A percentile compares a stretch with the other conserved stretches of the same genome.
phyloP scores from a whole-genome alignment of 2,797 vertebrate genomes.

The Coracias cyanogaster region DNA sequence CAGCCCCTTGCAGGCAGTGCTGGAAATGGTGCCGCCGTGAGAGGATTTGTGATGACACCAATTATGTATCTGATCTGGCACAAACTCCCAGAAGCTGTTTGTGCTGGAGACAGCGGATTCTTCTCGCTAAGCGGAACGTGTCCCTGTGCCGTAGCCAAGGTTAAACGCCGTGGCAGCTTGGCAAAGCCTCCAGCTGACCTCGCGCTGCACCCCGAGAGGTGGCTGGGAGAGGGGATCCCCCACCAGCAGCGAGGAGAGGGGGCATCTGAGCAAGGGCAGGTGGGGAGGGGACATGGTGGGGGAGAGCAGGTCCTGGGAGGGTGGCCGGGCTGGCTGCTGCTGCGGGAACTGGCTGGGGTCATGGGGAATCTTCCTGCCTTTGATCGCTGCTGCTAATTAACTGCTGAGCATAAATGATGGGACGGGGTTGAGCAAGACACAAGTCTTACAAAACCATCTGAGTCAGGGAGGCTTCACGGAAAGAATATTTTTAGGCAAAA shows the following conservation, averaged over 20 bases:
- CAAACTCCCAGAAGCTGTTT: neutral
- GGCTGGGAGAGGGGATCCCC: neutral
- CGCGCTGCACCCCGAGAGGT: neutral
- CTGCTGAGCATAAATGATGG: neutral
- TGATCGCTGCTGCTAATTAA: neutral
- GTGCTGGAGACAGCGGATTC: neutral
- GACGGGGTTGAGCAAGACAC: neutral
- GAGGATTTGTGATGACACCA: neutral
- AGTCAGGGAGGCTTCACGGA: neutral
- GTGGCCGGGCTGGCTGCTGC: rapidly evolving
- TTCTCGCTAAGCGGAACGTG: rapidly evolving
- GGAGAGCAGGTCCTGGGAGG: neutral
- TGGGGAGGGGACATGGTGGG: too few relatives aligned
- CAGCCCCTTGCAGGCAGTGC: neutral
- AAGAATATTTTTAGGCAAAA: neutral
- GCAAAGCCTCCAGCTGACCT: neutral
- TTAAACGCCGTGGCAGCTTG: neutral
- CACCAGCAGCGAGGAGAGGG: neutral
- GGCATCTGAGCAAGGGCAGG: rapidly evolving
- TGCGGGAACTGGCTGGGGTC: neutral
- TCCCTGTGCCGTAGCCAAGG: neutral
- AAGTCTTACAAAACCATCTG: neutral
- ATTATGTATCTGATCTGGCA: neutral
- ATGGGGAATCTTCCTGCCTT: constrained; percentile 8
- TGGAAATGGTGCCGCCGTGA: neutral